phyloP scores from a whole-genome alignment of 2,797 vertebrate species.

The Hippocampus kuda region DNA sequence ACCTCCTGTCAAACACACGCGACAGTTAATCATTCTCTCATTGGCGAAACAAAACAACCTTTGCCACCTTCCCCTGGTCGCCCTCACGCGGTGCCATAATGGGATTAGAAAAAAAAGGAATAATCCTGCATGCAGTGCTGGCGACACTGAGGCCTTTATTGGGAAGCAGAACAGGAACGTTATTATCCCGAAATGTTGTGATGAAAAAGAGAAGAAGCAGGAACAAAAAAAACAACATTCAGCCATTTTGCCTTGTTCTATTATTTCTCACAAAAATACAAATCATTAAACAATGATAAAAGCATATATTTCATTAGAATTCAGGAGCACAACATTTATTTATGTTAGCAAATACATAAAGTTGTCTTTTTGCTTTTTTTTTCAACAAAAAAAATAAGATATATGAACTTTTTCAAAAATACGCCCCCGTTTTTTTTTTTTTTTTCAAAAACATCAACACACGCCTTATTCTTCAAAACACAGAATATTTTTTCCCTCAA shows the following conservation, averaged over 20 bases:
- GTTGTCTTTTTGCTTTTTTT: no score
- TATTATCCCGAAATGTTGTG: not conserved
- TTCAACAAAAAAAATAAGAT: no score
- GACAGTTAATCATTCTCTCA: constrained; percentile 65
- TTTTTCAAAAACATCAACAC: no score
- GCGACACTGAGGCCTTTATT: constrained; percentile 6
- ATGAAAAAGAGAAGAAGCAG: not conserved
- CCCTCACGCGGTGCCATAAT: not conserved
- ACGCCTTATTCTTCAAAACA: no score
- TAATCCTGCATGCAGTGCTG: not conserved
- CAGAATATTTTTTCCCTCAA: no score
- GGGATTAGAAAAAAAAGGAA: not conserved
- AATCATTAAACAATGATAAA: not conserved
- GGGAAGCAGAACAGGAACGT: not conserved
- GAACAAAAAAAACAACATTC: not conserved
- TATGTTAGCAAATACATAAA: no score
- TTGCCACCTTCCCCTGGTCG: not conserved
- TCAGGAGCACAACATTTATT: no score
- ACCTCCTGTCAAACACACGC: constrained; percentile 41
- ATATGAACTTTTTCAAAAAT: no score
- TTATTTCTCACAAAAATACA: not conserved
- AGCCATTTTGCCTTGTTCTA: no score
- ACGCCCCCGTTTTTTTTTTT: no score
- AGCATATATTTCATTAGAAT: not conserved
- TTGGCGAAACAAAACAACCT: constrained; percentile 18